Conservation (phyloP, 2,113 vertebrate genomes). For the Ramphastos sulfuratus region DNA sequence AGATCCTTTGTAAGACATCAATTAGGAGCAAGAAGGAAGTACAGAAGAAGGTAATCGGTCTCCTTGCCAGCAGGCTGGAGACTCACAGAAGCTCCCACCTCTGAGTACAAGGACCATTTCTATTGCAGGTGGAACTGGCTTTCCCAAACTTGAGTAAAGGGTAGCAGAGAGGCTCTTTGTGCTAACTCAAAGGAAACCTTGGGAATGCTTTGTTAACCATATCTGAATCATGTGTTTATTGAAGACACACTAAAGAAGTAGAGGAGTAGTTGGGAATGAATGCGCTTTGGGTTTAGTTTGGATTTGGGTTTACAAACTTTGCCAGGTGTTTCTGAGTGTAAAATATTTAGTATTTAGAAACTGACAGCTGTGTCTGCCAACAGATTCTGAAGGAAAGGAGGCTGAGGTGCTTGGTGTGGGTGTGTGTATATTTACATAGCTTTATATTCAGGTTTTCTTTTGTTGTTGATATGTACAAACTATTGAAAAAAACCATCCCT, state of each 20-base stretch:
- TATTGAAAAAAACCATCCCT: background rate
- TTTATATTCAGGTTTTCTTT: background rate
- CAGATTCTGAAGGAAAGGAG: background rate
- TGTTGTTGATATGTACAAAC: background rate
- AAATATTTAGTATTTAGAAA: background rate
- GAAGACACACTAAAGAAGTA: background rate
- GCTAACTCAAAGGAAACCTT: background rate
- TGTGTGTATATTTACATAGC: background rate
- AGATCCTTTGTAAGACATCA: background rate
- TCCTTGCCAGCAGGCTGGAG: background rate
- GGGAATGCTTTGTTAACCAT: background rate
- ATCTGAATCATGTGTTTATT: background rate
- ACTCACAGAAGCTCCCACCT: background rate
- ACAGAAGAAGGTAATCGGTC: background rate
- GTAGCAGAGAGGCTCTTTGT: background rate
- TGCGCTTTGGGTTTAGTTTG: background rate
- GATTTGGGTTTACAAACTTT: background rate
- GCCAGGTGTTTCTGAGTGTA: background rate
- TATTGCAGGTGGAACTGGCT: background rate
- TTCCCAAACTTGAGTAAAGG: background rate
- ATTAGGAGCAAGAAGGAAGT: background rate
- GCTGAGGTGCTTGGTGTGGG: fast-evolving
- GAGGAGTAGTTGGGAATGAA: background rate
- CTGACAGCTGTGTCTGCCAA: background rate
- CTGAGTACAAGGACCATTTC: background rate